A percentile compares a stretch with the other conserved stretches of the same genome.
phyloP scores from a whole-genome alignment of 2,797 vertebrate genomes.

The Rhinatrema bivittatum region DNA sequence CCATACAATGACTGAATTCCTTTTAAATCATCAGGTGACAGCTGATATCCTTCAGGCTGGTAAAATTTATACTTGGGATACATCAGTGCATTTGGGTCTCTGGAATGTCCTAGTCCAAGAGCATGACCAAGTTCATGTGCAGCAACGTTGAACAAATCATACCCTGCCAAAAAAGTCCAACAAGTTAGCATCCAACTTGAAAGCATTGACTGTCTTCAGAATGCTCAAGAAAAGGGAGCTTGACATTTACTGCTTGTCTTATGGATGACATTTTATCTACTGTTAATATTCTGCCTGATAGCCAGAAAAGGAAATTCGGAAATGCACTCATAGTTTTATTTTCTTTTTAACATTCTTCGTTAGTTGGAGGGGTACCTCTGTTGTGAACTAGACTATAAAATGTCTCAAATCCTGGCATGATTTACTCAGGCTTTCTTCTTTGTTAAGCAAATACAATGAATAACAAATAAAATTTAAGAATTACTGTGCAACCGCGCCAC shows the following conservation, averaged over 20 bases:
- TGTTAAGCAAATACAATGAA: no score
- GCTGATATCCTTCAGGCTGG: background rate
- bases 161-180: background rate
- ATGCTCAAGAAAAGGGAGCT: slow-evolving; percentile 2
- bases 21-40: background rate
- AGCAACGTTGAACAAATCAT: background rate
- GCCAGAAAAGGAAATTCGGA: background rate
- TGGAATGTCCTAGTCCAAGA: background rate
- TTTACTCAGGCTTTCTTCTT: no score
- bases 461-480: no score
- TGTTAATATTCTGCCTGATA: no score
- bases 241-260: no score
- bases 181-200: background rate
- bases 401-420: no score
- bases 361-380: no score
- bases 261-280: background rate
- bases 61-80: background rate
- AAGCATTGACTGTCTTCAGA: background rate
- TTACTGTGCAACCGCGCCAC: no score
- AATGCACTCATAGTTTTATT: no score
- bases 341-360: no score
- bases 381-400: no score
- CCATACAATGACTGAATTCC: background rate
- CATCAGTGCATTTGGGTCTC: background rate
- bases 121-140: background rate